phyloP scores from a whole-genome alignment of 2,888 invertebrate species.

The Trisateles emortualis region DNA sequence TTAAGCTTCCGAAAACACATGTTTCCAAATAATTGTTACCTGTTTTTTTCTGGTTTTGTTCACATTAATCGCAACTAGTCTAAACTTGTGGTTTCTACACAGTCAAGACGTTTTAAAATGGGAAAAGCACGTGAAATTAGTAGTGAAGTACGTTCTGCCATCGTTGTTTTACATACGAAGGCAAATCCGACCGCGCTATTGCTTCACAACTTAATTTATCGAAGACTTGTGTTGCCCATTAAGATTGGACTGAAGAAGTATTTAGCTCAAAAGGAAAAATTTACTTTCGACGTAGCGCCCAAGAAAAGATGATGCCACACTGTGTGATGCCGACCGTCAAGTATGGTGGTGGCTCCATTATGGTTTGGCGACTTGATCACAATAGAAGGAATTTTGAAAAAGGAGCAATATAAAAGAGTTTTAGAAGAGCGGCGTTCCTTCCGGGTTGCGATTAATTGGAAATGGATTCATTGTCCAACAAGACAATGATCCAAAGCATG shows the following conservation, averaged over 20 bases:
- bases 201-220: slow-evolving; percentile 5
- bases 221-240: slow-evolving; percentile 2
- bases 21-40: no score
- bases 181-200: slow-evolving; percentile 6
- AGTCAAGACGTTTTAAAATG: neutral
- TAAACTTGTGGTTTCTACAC: no score
- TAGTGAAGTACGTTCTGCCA: neutral
- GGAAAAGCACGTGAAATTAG: neutral
- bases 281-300: no score
- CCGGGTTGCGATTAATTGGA: neutral
- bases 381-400: neutral
- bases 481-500: slow-evolving; percentile 17
- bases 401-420: neutral
- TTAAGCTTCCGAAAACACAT: no score
- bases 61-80: no score
- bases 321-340: neutral
- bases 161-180: slow-evolving; percentile 7
- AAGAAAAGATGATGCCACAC: neutral
- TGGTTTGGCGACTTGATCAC: neutral
- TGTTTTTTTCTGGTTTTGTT: no score
- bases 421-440: neutral
- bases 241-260: no score
- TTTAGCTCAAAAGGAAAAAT: no score
- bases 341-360: neutral
- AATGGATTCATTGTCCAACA: slow-evolving; percentile 15